These are phyloP conservation scores for Copsychus sechellarum DNA, from an alignment of 2,113 vertebrate species.

Conservation along the genomic window DNA sequence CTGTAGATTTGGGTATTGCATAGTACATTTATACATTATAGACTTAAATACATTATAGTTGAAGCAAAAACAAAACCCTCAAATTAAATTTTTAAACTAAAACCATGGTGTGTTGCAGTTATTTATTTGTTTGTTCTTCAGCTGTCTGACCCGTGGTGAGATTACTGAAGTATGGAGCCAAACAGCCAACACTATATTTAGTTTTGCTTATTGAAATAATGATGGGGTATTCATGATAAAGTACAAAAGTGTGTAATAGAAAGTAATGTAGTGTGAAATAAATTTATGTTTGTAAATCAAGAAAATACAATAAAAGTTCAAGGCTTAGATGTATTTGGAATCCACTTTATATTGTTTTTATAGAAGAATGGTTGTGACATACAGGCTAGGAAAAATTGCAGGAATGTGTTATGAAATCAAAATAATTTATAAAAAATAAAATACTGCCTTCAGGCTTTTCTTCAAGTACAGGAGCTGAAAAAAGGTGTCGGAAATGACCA, in stretches of 20 bases:
- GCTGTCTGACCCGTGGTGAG: slow-evolving; percentile 19
- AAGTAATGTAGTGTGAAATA: slow-evolving; percentile 76
- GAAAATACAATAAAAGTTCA: slow-evolving; percentile 30
- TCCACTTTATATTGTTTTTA: slow-evolving; percentile 9
- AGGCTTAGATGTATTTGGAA: slow-evolving; percentile 42
- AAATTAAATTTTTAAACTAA: slow-evolving; percentile 59
- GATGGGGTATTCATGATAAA: slow-evolving; percentile 67
- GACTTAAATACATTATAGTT: slow-evolving; percentile 74
- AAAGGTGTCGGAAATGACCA: background rate
- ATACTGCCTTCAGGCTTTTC: background rate
- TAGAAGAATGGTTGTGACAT: slow-evolving; percentile 18
- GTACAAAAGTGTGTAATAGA: slow-evolving; percentile 52
- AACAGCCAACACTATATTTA: slow-evolving; percentile 54
- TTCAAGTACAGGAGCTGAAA: background rate
- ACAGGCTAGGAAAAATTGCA: slow-evolving; percentile 5
- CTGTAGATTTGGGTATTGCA: slow-evolving; percentile 48
- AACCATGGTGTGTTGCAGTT: slow-evolving; percentile 32
- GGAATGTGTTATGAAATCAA: background rate
- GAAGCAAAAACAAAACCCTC: slow-evolving; percentile 63
- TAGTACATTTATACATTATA: slow-evolving; percentile 83
- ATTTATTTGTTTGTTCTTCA: slow-evolving; percentile 58
- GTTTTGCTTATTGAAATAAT: slow-evolving; percentile 64
- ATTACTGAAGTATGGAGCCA: slow-evolving; percentile 46
- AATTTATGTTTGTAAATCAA: slow-evolving; percentile 64
- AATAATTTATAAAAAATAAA: background rate